Evolutionary conservation across 2,888 invertebrate species (phyloP).

Genomic region (Oscheius sp.): DNA sequence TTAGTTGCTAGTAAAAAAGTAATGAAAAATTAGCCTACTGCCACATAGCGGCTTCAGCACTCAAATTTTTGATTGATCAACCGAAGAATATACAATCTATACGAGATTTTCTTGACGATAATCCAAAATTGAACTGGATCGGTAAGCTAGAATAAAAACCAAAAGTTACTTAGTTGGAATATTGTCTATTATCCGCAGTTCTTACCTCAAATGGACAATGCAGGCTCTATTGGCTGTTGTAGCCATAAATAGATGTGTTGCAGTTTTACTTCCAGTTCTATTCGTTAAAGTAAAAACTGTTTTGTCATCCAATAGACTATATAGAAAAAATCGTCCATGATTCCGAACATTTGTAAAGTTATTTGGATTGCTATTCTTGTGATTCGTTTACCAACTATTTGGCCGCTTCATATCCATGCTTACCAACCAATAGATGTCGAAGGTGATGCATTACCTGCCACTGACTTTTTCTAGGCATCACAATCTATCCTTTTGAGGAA

Average conservation of each 20-base stretch:
- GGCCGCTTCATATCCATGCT: background rate
- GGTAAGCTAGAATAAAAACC: background rate
- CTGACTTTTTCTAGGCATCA: background rate
- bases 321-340: slow-evolving; percentile 1
- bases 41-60: background rate
- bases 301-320: background rate
- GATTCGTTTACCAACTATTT: slow-evolving; percentile 12
- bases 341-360: background rate
- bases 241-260: background rate
- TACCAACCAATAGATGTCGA: background rate
- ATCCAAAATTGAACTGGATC: background rate
- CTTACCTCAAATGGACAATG: slow-evolving; percentile 6
- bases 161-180: background rate
- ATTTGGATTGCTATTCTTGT: background rate
- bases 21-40: background rate
- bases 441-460: background rate
- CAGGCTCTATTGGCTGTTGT: background rate
- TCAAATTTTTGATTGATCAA: background rate
- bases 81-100: background rate
- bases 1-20: background rate
- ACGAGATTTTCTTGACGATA: background rate
- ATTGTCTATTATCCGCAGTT: background rate
- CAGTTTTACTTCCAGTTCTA: background rate
- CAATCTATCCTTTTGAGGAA: background rate
- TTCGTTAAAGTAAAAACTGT: background rate